Evolutionary conservation across 2,797 vertebrate species (phyloP), one percentile per base, ranked within the genome.

Genomic region (Liparis tanakae): DNA sequence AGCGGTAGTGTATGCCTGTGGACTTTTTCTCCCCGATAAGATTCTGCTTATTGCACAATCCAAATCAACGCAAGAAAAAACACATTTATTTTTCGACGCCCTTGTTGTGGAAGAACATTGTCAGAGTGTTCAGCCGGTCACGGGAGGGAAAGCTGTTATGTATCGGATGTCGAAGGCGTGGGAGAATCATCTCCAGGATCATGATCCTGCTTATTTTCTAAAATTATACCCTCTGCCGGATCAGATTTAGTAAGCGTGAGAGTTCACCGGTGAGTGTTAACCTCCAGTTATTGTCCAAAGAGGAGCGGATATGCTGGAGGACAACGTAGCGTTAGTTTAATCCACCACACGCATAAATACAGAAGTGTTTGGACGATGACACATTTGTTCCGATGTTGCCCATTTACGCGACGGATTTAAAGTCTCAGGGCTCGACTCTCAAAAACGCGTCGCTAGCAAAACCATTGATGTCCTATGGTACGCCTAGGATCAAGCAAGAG

Each of bases 41-140:
- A 70, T 12, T 62, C 51, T 64, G 71, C 17, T 76, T 55, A 44
- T 20, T 61, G 44, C 25, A 13, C 37, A 15, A 41, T n/a, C 37
- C 18, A 22, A 44, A 44, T 58, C 1, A 3, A 34, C 48, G 10
- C 34, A 34, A 48, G 43, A 48, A 34, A 33, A 17, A 48, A 36
- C 10, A 3, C 18, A 20, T 59, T 71, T 3, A 14, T 50, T 70
- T 25, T 33, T 20, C 64, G 41, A 62, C 2, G 41, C 15, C 53
- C 25, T 3, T 48, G 44, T 3, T 48, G 44, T 33, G 12, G 12
- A 36, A 39, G 50, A 67, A 62, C 6, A 51, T 37, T 39, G 56
- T 13, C 25, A 5, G 15, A 55, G 13, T n/a, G 5, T 22, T n/a
- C 20, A 22, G 30, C 13, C 1, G 14, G 46, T 67, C 48, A 59